A percentile compares a stretch with the other conserved stretches of the same genome.
phyloP scores from a whole-genome alignment of 1,140 invertebrate genomes.

The Megathymus violae region DNA sequence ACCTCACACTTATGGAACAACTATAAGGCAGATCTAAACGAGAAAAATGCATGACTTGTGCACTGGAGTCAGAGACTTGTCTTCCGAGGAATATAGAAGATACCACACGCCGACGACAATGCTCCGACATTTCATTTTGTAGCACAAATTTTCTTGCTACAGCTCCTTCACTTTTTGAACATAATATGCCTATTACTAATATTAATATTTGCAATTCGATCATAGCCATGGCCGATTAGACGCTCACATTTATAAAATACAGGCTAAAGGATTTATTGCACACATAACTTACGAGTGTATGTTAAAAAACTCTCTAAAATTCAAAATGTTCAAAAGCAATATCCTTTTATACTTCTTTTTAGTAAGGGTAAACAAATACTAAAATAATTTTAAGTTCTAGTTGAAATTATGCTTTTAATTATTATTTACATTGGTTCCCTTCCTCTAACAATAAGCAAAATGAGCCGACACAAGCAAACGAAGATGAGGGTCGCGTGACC shows the following conservation, averaged over 20 bases:
- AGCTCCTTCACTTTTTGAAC: not conserved
- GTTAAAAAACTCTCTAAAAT: no score
- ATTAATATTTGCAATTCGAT: conserved; percentile 14
- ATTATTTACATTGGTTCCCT: conserved; percentile 21
- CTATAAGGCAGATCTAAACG: conserved; percentile 64
- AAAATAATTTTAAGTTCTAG: not conserved
- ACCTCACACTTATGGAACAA: conserved; percentile 70
- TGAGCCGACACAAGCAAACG: conserved; percentile 50
- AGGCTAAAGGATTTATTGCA: no score
- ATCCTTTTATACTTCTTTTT: no score
- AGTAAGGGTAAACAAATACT: no score
- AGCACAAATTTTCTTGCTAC: conserved; percentile 44
- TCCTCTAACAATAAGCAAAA: conserved; percentile 56
- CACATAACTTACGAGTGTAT: no score
- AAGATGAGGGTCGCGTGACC: conserved; percentile 78
- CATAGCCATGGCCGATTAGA: conserved; percentile 36
- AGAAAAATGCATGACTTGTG: conserved; percentile 64
- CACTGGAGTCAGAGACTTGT: conserved; percentile 56
- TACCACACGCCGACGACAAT: conserved; percentile 59
- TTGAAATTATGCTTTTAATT: conserved; percentile 11
- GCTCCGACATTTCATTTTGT: conserved; percentile 69
- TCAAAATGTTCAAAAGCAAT: no score
- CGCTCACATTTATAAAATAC: no score
- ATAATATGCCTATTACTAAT: conserved; percentile 12
- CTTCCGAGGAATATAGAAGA: conserved; percentile 68